Conservation (phyloP, 2,888 invertebrate species). For the Ennomos quercinarius region DNA sequence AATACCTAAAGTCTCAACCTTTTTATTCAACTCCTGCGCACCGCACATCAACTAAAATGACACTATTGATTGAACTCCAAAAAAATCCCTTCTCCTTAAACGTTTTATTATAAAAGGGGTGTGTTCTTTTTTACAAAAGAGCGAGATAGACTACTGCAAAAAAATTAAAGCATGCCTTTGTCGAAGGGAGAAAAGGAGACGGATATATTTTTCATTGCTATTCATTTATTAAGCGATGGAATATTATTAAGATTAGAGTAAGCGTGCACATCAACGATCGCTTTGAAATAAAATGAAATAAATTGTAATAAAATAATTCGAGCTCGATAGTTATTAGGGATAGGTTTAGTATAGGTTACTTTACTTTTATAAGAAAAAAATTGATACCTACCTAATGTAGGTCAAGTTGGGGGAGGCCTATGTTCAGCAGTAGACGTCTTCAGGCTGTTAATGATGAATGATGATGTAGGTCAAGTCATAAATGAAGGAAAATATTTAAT, state of each 20-base stretch:
- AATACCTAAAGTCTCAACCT: not conserved
- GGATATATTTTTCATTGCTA: constrained; percentile 22
- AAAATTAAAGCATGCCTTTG: not conserved
- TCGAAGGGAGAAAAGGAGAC: constrained; percentile 24
- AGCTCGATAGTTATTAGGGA: too few species aligned
- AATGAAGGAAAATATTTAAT: too few species aligned
- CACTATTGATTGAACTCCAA: constrained; percentile 21
- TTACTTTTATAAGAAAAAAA: too few species aligned
- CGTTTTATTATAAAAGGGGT: constrained; percentile 29
- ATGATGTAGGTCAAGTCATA: too few species aligned
- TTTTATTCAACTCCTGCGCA: constrained; percentile 36
- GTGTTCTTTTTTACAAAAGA: constrained; percentile 27
- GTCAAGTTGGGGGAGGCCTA: too few species aligned
- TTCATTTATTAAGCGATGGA: constrained; percentile 22
- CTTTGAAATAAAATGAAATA: too few species aligned
- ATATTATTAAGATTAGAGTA: constrained; percentile 15
- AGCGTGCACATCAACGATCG: constrained; percentile 11
- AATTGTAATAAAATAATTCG: too few species aligned
- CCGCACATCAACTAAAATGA: constrained; percentile 28
- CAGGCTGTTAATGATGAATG: too few species aligned
- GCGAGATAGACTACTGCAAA: constrained; percentile 19
- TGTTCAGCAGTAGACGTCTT: too few species aligned
- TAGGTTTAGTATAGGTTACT: too few species aligned
- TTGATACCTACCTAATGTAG: too few species aligned
- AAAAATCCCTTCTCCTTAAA: constrained; percentile 38